Percentiles rank a stretch among this genome's conserved stretches.
These are phyloP conservation scores for Eilema caniola DNA, from an alignment of 2,888 invertebrate species.

Conservation along the genomic window DNA sequence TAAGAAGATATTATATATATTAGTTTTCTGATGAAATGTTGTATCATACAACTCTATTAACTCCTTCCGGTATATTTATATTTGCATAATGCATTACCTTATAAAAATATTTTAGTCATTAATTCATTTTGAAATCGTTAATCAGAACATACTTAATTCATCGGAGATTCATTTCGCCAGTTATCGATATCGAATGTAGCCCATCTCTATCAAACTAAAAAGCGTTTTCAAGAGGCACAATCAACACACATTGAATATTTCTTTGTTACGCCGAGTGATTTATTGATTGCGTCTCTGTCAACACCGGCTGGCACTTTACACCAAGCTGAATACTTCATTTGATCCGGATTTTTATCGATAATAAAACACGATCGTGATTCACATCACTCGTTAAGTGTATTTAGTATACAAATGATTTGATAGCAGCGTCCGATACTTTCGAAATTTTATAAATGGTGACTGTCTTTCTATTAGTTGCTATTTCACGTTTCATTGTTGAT, in stretches of 20 bases:
- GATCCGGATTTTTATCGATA: constrained; percentile 86
- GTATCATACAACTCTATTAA: background rate
- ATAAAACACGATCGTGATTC: constrained; percentile 80
- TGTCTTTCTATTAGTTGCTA: constrained; percentile 57
- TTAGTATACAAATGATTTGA: constrained; percentile 81
- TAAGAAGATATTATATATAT: no score
- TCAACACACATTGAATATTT: constrained; percentile 85
- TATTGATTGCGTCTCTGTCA: constrained; percentile 87
- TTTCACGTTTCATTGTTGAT: constrained; percentile 42
- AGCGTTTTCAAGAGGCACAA: constrained; percentile 84
- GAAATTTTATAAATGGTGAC: constrained; percentile 42
- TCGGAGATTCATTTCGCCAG: background rate
- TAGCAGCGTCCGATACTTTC: constrained; percentile 61
- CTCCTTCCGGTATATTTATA: background rate
- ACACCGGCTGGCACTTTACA: constrained; percentile 80
- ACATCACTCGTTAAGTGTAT: constrained; percentile 84
- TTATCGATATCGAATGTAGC: constrained; percentile 53
- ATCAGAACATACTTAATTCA: background rate
- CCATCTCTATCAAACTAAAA: constrained; percentile 77
- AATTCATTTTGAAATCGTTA: background rate
- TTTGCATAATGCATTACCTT: no score
- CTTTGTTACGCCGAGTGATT: constrained; percentile 84
- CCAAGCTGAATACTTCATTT: constrained; percentile 85
- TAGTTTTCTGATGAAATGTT: background rate
- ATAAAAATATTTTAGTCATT: background rate